Evolutionary conservation across 2,888 invertebrate genomes (phyloP).

Genomic region (Troglohyphantes excavatus): DNA sequence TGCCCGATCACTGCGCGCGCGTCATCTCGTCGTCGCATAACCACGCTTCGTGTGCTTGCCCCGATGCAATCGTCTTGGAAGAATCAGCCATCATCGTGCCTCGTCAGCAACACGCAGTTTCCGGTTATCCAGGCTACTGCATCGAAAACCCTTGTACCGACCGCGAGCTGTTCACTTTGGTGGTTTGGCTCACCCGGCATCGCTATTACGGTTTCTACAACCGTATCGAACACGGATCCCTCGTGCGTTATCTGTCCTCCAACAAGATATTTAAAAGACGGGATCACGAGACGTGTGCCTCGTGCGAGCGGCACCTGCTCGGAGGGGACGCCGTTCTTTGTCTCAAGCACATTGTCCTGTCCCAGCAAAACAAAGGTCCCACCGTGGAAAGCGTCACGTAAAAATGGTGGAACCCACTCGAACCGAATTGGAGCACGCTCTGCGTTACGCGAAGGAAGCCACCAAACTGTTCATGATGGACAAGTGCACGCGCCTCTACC

Average conservation of each 20-base stretch:
- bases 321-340: conserved; percentile 10
- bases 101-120: neutral
- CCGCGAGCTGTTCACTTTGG: neutral
- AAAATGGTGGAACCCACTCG: conserved; percentile 10
- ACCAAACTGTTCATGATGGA: neutral
- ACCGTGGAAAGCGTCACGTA: conserved; percentile 33
- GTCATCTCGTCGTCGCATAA: neutral
- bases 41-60: neutral
- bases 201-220: neutral
- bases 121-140: neutral
- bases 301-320: neutral
- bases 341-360: neutral
- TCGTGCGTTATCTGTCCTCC: neutral
- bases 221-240: neutral
- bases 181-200: conserved; percentile 17
- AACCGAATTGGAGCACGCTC: conserved; percentile 13
- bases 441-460: conserved; percentile 20
- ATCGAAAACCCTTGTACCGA: neutral
- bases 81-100: neutral
- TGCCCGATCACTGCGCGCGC: neutral
- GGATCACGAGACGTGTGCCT: neutral
- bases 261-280: neutral
- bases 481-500: neutral
- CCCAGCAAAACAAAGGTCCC: conserved; percentile 26
- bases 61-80: neutral